Percentiles rank a stretch among this genome's conserved stretches.
Evolutionary conservation across 2,797 vertebrate species (phyloP).

Genomic region (Botia kubotai): DNA sequence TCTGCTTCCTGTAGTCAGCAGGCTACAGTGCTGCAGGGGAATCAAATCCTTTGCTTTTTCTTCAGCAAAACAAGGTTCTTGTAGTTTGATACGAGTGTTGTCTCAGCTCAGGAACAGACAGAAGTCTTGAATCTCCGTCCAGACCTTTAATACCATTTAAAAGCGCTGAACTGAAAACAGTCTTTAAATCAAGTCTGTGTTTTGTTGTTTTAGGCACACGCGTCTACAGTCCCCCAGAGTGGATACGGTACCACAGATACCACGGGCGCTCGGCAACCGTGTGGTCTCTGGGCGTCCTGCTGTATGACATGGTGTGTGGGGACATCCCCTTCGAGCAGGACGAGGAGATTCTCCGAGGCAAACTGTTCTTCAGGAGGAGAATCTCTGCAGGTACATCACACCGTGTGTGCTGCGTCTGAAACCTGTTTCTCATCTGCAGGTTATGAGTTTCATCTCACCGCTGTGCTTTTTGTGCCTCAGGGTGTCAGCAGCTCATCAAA

Average conservation of each 20-base stretch:
- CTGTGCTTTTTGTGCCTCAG: conserved; percentile 67
- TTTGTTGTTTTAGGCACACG: conserved; percentile 82
- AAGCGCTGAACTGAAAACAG: conserved; percentile 55
- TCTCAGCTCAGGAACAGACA: neutral
- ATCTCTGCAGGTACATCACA: conserved; percentile 85
- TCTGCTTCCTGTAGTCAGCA: conserved; percentile 46
- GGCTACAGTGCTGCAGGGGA: conserved; percentile 40
- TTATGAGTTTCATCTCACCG: neutral
- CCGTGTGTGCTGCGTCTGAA: neutral
- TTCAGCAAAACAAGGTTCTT: neutral
- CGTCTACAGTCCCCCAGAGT: conserved; percentile 97
- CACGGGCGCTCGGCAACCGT: conserved; percentile 95
- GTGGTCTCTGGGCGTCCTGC: conserved; percentile 95
- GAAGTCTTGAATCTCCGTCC: neutral
- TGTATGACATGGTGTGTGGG: conserved; percentile 98
- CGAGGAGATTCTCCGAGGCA: conserved; percentile 92
- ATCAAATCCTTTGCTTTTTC: neutral
- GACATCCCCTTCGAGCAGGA: conserved; percentile 99
- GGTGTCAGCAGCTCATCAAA: conserved; percentile 96
- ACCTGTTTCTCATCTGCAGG: neutral
- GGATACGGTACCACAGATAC: conserved; percentile 96
- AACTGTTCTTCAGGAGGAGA: conserved; percentile 92
- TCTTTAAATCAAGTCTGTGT: neutral
- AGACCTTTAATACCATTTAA: neutral
- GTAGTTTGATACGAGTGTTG: conserved; percentile 5